These are phyloP conservation scores for Linnaemya tessellans DNA, from an alignment of 2,888 invertebrate genomes.

Conservation along the genomic window DNA sequence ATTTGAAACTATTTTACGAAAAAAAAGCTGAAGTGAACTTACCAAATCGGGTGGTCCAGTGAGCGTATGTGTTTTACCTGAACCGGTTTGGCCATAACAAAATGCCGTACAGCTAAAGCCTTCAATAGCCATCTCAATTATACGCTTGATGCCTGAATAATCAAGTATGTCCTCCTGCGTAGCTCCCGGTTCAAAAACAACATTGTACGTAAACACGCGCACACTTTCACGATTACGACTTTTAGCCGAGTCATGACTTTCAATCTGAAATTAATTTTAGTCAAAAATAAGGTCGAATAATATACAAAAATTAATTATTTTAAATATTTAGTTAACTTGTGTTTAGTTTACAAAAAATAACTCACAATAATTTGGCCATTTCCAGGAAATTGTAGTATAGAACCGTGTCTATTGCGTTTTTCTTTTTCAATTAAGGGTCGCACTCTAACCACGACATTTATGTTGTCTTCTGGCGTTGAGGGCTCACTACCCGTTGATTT, in stretches of 20 bases:
- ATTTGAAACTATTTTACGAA: background rate
- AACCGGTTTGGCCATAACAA: constrained; percentile 98
- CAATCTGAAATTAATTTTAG: constrained; percentile 82
- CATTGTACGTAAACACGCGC: constrained; percentile 96
- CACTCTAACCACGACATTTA: constrained; percentile 94
- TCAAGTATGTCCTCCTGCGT: constrained; percentile 92
- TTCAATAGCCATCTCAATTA: constrained; percentile 96
- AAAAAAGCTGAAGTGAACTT: constrained; percentile 77
- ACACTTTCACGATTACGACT: constrained; percentile 86
- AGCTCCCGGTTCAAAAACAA: constrained; percentile 95
- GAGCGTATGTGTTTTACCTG: constrained; percentile 97
- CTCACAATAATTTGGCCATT: constrained; percentile 90
- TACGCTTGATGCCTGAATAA: constrained; percentile 94
- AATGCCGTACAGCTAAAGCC: constrained; percentile 97
- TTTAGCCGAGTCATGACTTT: constrained; percentile 84
- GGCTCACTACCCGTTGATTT: constrained; percentile 83
- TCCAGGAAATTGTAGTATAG: constrained; percentile 92
- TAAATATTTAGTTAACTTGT: too few relatives aligned
- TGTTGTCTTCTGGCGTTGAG: constrained; percentile 88
- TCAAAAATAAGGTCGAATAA: too few relatives aligned
- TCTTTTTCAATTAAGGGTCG: constrained; percentile 92
- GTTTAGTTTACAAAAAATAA: background rate
- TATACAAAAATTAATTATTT: too few relatives aligned
- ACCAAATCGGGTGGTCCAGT: constrained; percentile 95
- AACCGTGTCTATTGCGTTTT: constrained; percentile 87